Evolutionary conservation across 2,113 vertebrate genomes (phyloP), one percentile per base, ranked within the genome.

Genomic region (Saimiri boliviensis): DNA sequence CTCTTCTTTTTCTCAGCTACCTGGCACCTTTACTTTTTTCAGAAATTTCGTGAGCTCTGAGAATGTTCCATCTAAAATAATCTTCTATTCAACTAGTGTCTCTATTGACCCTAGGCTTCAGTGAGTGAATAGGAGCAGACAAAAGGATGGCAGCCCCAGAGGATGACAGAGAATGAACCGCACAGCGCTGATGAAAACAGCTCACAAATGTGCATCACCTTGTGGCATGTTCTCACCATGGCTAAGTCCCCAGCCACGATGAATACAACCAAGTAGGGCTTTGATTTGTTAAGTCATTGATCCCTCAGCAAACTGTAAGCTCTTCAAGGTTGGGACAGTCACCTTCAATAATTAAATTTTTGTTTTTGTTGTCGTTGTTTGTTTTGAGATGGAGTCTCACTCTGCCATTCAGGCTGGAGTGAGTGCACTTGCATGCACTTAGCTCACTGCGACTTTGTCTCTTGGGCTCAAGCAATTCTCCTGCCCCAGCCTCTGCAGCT

Each of bases 121-220:
- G 21, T 25, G 58, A 86, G 54, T 58, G 6, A 42, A 95, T 35
- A 87, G 27, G 21, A 56, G 23, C 76, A 83, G 32, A 58, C 32
- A 47, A 89, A 35, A 81, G 27, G 11, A 63, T 37, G 3, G 16
- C 11, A 27, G 13, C 14, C n/a, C 12, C 10, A 81, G 49, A 85
- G 12, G 37, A 17, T 49, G 49, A 21, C 37, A 56, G 37, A 77
- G 37, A 16, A 35, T 27, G 1, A 13, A 6, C 32, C 27, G 2
- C 11, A 2, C 9, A 3, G 20, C 6, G 0, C 25, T 13, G 6
- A n/a, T 6, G 8, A 14, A 30, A 68, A 68, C 11, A 30, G 13
- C n/a, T 88, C 47, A 40, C 16, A 11, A 1, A 0, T 70, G 66
- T 7, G 3, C 0, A 0, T 87, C 37, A 13, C 19, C 2, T 13